These are phyloP conservation scores for Artibeus lituratus DNA, from an alignment of 2,797 vertebrate species.

Conservation along the genomic window DNA sequence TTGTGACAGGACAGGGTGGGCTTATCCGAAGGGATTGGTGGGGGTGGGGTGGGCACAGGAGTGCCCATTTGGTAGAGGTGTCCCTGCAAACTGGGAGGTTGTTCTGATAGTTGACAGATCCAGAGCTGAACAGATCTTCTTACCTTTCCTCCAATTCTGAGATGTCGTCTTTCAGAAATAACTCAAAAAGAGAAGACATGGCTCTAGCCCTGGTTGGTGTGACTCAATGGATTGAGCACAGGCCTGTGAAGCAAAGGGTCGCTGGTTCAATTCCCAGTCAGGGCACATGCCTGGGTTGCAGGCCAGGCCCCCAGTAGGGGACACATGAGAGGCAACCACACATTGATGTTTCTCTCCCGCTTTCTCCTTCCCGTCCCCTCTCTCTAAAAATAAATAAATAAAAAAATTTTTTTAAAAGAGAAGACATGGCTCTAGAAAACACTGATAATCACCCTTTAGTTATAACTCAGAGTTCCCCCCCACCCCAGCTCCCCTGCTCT, in stretches of 20 bases:
- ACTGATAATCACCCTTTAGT: background rate
- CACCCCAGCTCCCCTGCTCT: background rate
- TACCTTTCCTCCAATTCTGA: background rate
- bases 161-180: background rate
- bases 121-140: background rate
- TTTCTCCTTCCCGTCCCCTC: too few relatives aligned
- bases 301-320: too few relatives aligned
- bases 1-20: background rate
- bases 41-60: background rate
- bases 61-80: background rate
- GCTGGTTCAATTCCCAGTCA: too few relatives aligned
- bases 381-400: too few relatives aligned
- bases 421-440: background rate
- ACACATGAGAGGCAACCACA: too few relatives aligned
- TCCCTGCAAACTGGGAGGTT: background rate
- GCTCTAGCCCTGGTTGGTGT: too few relatives aligned
- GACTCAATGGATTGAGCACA: too few relatives aligned
- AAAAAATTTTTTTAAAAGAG: too few relatives aligned
- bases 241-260: too few relatives aligned
- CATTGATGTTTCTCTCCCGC: too few relatives aligned
- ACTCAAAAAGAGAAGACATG: background rate
- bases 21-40: background rate
- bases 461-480: background rate
- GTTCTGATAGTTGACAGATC: background rate
- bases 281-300: too few relatives aligned